Base-by-base conservation (phyloP, 1,140 invertebrate genomes). In the Watersipora subatra region DNA sequence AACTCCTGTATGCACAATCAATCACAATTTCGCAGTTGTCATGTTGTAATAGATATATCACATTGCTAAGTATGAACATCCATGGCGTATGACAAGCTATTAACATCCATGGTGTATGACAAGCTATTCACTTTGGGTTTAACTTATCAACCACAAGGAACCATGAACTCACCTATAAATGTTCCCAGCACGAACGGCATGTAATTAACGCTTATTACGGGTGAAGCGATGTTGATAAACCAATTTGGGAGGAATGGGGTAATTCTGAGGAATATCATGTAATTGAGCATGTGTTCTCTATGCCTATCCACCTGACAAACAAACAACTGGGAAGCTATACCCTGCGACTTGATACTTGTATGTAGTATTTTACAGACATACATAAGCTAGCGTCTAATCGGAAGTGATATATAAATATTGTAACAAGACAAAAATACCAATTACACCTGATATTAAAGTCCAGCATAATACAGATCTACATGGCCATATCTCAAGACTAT, bases 191-290 rank as follows among this genome's bases (percentile, higher is more conserved):
- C 92, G 81, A 99, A 99, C 56, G 92, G 91, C 62, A 85, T 69
- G 56, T 98, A 77, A 22, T 94, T 93, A 25, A 99, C 94, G 73
- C 93, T 92, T 67, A 99, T 89, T 19, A 99, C 88, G 28, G 97
- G 97, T 67, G 95, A 91, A 1, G 90, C 87, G 69, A 99, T 85
- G 82, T 99, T 99, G 70, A 99, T 99, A 80, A 99, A 98, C 97
- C 97, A 99, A 81, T 99, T 99, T 2, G 97, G 97, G 64, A 99
- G 81, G 71, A 99, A 89, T 62, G 97, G 97, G 19, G 97, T 99
- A 66, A 99, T 90, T 69, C 97, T 85, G 56, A 99, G 83, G 80
- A 99, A 99, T 73, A 99, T 85, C 69, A 99, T 94, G 76, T 99
- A 99, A 81, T 93, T 94, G 17, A 98, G 85, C 64, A 99, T 81